Conservation (phyloP, 2,888 invertebrate species). For the Melinaea menophilus region DNA sequence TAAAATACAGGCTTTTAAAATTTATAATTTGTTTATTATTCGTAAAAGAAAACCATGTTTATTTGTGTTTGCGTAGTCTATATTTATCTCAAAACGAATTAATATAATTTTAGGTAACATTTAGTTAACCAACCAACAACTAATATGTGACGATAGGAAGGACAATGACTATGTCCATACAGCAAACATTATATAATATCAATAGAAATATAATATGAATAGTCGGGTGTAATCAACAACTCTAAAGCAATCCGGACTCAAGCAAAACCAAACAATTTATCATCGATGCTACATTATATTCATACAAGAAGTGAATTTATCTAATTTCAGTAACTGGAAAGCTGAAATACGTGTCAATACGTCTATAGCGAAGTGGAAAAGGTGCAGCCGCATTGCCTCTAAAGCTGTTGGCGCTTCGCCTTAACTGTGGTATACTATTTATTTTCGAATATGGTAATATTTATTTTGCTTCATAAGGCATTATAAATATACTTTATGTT, state of each 20-base stretch:
- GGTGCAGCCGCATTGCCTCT: constrained; percentile 30
- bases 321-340: constrained; percentile 27
- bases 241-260: constrained; percentile 6
- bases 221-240: constrained; percentile 5
- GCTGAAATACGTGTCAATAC: constrained; percentile 31
- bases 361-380: constrained; percentile 28
- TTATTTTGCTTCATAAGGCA: not conserved
- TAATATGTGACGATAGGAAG: too few relatives aligned
- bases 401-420: constrained; percentile 26
- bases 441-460: constrained; percentile 11
- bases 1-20: constrained; percentile 9
- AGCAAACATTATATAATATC: too few relatives aligned
- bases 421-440: constrained; percentile 14
- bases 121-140: too few relatives aligned
- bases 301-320: constrained; percentile 16
- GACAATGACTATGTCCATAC: too few relatives aligned
- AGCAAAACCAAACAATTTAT: constrained; percentile 16
- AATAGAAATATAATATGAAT: too few relatives aligned
- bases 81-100: too few relatives aligned
- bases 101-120: too few relatives aligned
- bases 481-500: not conserved
- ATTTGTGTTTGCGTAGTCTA: too few relatives aligned
- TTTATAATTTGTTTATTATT: not conserved
- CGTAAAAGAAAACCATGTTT: not conserved
- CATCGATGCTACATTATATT: too few relatives aligned